phyloP scores from a whole-genome alignment of 2,113 vertebrate species.

The Bubo scandiacus region DNA sequence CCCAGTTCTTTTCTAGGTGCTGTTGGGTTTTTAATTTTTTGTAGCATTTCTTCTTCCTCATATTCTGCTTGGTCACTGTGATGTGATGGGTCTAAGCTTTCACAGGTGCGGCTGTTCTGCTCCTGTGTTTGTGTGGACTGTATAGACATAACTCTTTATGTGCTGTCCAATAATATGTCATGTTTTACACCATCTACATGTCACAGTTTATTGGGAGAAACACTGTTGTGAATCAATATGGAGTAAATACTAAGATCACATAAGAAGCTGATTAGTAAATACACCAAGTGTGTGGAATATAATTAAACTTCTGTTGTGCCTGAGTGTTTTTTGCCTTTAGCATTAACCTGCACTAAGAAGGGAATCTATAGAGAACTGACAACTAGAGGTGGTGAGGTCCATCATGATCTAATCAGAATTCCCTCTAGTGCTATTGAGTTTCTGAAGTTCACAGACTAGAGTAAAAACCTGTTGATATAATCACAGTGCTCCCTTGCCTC shows the following conservation, averaged over 20 bases:
- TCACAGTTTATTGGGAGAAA: background rate
- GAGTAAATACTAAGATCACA: background rate
- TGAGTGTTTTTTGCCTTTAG: background rate
- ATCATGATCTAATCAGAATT: background rate
- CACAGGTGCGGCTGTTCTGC: background rate
- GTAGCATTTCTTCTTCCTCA: background rate
- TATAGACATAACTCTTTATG: background rate
- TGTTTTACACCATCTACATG: background rate
- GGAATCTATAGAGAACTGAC: background rate
- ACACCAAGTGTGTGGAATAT: background rate
- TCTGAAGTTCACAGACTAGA: background rate
- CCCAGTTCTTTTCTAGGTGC: background rate
- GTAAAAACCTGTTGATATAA: background rate
- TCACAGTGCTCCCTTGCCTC: background rate
- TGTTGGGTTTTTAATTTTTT: background rate
- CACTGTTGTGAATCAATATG: background rate
- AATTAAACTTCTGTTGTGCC: background rate
- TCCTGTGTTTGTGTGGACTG: background rate
- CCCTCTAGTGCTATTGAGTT: background rate
- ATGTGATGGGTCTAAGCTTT: background rate
- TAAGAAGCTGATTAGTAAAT: background rate
- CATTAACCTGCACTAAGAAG: background rate
- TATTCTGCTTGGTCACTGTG: background rate
- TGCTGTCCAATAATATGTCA: background rate
- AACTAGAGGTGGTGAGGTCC: background rate